Evolutionary conservation across 1,140 invertebrate genomes (phyloP).

Genomic region (Protaetia brevitarsis): DNA sequence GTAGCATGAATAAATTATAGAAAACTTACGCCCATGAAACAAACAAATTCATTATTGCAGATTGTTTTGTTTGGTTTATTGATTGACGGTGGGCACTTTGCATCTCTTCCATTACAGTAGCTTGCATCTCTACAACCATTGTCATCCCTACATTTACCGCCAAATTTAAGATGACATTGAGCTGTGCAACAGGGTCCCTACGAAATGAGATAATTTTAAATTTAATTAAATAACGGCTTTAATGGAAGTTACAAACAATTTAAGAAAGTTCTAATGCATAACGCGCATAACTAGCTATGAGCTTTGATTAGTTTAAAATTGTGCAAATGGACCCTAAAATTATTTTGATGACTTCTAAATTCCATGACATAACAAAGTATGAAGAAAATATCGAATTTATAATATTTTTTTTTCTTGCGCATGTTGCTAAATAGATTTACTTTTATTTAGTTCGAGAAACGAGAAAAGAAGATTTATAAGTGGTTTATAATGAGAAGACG

Average conservation of each 20-base stretch:
- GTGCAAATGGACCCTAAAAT: no score
- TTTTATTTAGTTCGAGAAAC: no score
- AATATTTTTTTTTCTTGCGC: no score
- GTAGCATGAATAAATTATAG: not conserved
- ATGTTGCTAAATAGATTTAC: no score
- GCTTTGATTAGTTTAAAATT: no score
- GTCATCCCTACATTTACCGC: slow-evolving; percentile 87
- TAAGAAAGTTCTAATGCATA: not conserved
- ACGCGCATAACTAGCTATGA: no score
- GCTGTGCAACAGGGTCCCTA: slow-evolving; percentile 94
- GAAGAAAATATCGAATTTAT: no score
- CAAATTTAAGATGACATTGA: slow-evolving; percentile 79
- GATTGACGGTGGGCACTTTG: slow-evolving; percentile 84
- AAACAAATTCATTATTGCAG: slow-evolving; percentile 91
- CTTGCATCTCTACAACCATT: slow-evolving; percentile 90
- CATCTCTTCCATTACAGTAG: slow-evolving; percentile 81
- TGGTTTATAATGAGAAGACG: not conserved
- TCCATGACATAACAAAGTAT: no score
- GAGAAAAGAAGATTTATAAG: not conserved
- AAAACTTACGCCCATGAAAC: slow-evolving; percentile 85
- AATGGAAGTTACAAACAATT: not conserved
- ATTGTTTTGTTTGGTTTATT: slow-evolving; percentile 93
- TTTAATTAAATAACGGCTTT: not conserved
- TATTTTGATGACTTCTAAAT: no score
- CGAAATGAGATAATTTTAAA: slow-evolving; percentile 40